Conservation (phyloP, 2,113 vertebrate species). For the Upupa epops region DNA sequence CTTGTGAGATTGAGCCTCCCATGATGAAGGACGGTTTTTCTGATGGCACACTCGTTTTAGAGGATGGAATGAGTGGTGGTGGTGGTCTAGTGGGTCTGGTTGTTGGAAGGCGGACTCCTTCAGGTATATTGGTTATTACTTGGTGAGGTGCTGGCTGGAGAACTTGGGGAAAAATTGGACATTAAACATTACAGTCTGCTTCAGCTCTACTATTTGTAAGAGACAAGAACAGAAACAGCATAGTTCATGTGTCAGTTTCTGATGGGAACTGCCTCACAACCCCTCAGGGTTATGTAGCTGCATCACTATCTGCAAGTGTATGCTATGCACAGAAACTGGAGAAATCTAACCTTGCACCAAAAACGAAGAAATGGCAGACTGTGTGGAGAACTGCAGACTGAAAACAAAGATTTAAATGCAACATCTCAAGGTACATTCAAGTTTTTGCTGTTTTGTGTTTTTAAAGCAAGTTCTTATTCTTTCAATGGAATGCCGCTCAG, state of each 20-base stretch:
- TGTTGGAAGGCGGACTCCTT: slow-evolving; percentile 89
- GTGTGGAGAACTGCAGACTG: not conserved
- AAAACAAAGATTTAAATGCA: not conserved
- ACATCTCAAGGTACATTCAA: not conserved
- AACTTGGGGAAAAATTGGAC: slow-evolving; percentile 70
- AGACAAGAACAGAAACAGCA: not conserved
- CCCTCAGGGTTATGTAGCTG: not conserved
- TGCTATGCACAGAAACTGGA: not conserved
- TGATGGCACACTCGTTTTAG: slow-evolving; percentile 86
- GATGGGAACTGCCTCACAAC: not conserved
- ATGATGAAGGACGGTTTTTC: slow-evolving; percentile 98
- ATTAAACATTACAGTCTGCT: not conserved
- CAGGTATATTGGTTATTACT: slow-evolving; percentile 85
- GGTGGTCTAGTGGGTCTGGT: slow-evolving; percentile 91
- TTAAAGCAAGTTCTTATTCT: not conserved
- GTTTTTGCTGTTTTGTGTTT: not conserved
- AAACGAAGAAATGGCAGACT: not conserved
- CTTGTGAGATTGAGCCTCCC: slow-evolving; percentile 97
- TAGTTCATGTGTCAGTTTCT: not conserved
- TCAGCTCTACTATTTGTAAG: not conserved
- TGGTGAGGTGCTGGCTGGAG: slow-evolving; percentile 93
- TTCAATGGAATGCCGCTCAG: not conserved
- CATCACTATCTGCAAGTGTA: not conserved
- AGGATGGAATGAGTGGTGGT: slow-evolving; percentile 98
- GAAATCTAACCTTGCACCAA: not conserved